Evolutionary conservation across 2,797 vertebrate species (phyloP).

Genomic region (Neopelma chrysocephalum): DNA sequence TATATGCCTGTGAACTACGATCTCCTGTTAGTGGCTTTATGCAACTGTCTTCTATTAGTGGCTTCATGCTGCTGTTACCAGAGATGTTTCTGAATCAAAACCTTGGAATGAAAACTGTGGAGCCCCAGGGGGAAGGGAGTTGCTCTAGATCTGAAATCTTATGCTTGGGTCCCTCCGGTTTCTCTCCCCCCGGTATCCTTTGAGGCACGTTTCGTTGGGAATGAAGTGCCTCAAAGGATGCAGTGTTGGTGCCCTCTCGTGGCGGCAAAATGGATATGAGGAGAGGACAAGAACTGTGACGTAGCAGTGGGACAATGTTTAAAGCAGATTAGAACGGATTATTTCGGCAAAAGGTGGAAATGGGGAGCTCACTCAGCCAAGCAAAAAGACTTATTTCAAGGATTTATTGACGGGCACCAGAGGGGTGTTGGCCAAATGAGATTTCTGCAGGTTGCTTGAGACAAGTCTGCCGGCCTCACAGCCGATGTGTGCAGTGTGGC

Average conservation of each 20-base stretch:
- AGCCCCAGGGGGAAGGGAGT: not conserved
- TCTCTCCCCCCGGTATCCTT: not conserved
- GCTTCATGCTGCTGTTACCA: slow-evolving; percentile 26
- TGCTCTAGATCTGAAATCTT: not conserved
- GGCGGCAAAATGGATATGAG: not conserved
- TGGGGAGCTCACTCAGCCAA: fast-evolving
- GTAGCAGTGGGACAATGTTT: fast-evolving
- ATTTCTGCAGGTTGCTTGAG: not conserved
- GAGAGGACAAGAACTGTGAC: not conserved
- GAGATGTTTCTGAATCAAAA: slow-evolving; percentile 37
- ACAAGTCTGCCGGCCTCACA: not conserved
- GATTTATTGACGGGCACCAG: not conserved
- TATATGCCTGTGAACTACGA: not conserved
- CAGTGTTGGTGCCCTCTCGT: slow-evolving; percentile 75
- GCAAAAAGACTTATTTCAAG: not conserved
- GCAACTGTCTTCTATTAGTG: not conserved
- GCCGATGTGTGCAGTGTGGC: fast-evolving
- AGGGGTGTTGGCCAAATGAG: not conserved
- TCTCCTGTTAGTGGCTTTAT: slow-evolving; percentile 14
- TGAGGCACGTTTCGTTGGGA: not conserved
- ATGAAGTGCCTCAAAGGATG: slow-evolving; percentile 17
- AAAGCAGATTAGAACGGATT: not conserved
- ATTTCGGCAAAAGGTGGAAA: not conserved
- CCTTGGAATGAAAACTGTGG: slow-evolving; percentile 26
- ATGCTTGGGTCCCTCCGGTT: not conserved